phyloP scores from a whole-genome alignment of 2,113 vertebrate genomes.

The Macheiramphus alcinus region DNA sequence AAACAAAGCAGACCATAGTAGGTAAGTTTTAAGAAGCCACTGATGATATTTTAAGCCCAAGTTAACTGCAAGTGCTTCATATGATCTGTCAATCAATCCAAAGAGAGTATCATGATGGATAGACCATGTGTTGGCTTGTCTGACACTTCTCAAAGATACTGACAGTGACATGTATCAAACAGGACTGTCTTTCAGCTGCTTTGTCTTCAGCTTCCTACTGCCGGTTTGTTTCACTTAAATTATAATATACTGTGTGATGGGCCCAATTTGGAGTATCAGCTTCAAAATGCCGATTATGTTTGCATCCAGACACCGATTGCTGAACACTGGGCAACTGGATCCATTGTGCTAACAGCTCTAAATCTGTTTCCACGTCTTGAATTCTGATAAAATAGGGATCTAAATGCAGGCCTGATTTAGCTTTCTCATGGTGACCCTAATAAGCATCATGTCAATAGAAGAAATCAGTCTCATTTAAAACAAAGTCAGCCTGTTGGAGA shows the following conservation, averaged over 20 bases:
- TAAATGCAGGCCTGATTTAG: background rate
- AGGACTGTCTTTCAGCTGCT: constrained; percentile 28
- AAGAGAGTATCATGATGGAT: constrained; percentile 4
- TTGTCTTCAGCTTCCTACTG: constrained; percentile 22
- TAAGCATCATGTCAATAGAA: background rate
- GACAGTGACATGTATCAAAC: constrained; percentile 49
- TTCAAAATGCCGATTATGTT: background rate
- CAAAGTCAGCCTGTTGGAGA: background rate
- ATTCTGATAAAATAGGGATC: background rate
- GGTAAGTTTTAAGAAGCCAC: background rate
- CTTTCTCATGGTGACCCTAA: background rate
- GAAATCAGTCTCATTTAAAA: background rate
- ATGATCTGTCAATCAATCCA: constrained; percentile 36
- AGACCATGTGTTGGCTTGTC: constrained; percentile 54
- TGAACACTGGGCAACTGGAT: background rate
- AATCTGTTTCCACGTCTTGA: background rate
- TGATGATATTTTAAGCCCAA: background rate
- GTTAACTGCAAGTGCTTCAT: background rate
- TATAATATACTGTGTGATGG: background rate
- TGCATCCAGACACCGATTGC: background rate
- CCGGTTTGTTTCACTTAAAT: background rate
- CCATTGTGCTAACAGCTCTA: background rate
- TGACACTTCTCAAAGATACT: constrained; percentile 42
- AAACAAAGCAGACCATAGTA: background rate
- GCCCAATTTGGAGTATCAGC: background rate